Evolutionary conservation across 2,797 vertebrate genomes (phyloP).

Genomic region (Pipistrellus nathusii): DNA sequence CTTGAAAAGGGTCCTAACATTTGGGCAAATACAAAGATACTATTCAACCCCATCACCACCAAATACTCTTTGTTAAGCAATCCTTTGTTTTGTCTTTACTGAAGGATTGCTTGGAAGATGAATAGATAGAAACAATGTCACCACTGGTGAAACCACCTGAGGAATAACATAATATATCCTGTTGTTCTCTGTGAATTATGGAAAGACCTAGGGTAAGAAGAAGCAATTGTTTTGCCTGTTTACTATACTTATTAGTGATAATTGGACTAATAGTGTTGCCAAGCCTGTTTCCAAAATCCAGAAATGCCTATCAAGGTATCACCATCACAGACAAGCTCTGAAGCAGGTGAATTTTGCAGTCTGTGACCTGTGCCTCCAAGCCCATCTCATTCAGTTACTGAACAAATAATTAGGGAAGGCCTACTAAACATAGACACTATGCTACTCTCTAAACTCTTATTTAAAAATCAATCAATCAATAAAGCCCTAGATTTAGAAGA

Average conservation of each 20-base stretch:
- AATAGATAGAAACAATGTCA: constrained; percentile 37
- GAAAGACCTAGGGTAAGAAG: neutral
- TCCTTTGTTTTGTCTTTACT: constrained; percentile 57
- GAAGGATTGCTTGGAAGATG: constrained; percentile 22
- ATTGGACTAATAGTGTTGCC: neutral
- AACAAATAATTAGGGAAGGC: constrained; percentile 1
- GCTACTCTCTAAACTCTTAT: neutral
- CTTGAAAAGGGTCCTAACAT: constrained; percentile 37
- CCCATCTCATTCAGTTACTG: neutral
- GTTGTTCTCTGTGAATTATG: neutral
- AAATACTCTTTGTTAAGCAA: constrained; percentile 33
- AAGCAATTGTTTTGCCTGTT: neutral
- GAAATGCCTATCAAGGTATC: neutral
- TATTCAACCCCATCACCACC: constrained; percentile 33
- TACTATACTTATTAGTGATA: neutral
- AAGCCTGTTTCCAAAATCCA: neutral
- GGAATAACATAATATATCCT: constrained; percentile 27
- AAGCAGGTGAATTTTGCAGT: neutral
- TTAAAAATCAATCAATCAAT: constrained; percentile 9
- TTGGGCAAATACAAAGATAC: constrained; percentile 59
- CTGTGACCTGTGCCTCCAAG: neutral
- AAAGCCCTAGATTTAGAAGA: constrained; percentile 8
- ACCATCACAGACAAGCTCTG: neutral
- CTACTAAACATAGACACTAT: neutral
- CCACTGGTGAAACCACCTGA: neutral